Percentiles rank a stretch among this genome's conserved stretches.
phyloP scores from a whole-genome alignment of 2,888 invertebrate genomes.

The Meghimatium bilineatum region DNA sequence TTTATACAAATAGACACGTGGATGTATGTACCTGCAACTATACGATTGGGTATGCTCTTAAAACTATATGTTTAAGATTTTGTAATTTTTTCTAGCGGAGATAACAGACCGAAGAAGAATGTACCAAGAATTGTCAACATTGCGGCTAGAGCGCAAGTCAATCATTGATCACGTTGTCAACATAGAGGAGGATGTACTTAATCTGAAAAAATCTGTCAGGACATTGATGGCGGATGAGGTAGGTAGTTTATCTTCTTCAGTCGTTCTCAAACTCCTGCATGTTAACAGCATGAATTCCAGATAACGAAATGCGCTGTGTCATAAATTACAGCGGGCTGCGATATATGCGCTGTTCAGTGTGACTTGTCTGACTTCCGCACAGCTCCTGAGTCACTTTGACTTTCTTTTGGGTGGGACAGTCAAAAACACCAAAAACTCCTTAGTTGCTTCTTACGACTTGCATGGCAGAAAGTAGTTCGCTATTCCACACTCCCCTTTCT shows the following conservation, averaged over 20 bases:
- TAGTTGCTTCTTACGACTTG: not conserved
- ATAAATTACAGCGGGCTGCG: too few species aligned
- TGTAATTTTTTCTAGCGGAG: constrained; percentile 23
- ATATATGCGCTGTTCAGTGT: not conserved
- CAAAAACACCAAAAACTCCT: not conserved
- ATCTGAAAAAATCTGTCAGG: constrained; percentile 4
- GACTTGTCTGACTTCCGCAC: not conserved
- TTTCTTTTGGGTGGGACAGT: too few species aligned
- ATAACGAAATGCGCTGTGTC: too few species aligned
- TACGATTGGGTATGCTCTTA: too few species aligned
- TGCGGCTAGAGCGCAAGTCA: not conserved
- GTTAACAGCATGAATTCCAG: too few species aligned
- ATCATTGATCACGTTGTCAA: constrained; percentile 11
- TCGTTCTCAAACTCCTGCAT: too few species aligned
- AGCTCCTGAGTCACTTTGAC: too few species aligned
- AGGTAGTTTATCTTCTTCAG: not conserved
- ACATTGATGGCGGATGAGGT: constrained; percentile 20
- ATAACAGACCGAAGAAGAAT: constrained; percentile 17
- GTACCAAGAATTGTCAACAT: constrained; percentile 26
- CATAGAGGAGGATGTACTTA: not conserved
- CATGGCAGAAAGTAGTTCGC: too few species aligned
- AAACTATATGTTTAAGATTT: too few species aligned
- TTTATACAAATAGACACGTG: too few species aligned
- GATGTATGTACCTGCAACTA: too few species aligned
- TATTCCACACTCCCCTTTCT: too few species aligned